Evolutionary conservation across 2,797 vertebrate genomes (phyloP), one percentile per base, ranked within the genome.

Genomic region (Morelia viridis): DNA sequence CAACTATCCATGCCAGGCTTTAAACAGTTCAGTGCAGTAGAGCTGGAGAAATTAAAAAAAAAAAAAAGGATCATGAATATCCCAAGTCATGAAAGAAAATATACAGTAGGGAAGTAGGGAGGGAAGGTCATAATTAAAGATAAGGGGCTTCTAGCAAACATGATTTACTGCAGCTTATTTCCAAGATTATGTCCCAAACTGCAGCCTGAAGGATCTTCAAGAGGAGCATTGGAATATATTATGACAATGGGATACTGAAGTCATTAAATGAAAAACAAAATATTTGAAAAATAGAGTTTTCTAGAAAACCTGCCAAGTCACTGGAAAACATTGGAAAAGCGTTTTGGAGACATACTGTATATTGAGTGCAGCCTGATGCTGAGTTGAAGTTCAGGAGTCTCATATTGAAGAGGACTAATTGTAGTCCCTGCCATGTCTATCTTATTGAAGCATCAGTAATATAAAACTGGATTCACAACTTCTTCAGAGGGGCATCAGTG

Each of bases 401-500:
- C 88, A 91, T 90, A 41, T 90, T 92, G 68, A 35, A 50, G 15
- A 28, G 92, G 93, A 87, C 11, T 85, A 50, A 12, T 61, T 84
- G 58, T 11, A 58, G n/a, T 7, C 94, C 91, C 92, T 85, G 88
- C 83, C 15, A 22, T 26, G n/a, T 53, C 5, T 88, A 53, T 50
- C 53, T 93, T 86, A 86, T 93, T 92, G 93, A 60, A 12, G 71
- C 53, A 50, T 50, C 50, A 11, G 53, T 88, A 88, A 91, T 86
- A 17, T 35, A 89, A 90, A 90, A 84, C 35, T 1, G 68, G 1
- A 6, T 80, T 50, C 31, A 6, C 53, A n/a, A 85, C 91, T 65
- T 68, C 26, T 83, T 95, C 84, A 90, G 71, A 92, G 92, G 26
- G 92, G 56, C 68, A 94, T 64, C 58, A 94, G 64, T 90, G 89